Evolutionary conservation across 2,888 invertebrate genomes (phyloP), one percentile per base, ranked within the genome.

Genomic region (Acleris holmiana): DNA sequence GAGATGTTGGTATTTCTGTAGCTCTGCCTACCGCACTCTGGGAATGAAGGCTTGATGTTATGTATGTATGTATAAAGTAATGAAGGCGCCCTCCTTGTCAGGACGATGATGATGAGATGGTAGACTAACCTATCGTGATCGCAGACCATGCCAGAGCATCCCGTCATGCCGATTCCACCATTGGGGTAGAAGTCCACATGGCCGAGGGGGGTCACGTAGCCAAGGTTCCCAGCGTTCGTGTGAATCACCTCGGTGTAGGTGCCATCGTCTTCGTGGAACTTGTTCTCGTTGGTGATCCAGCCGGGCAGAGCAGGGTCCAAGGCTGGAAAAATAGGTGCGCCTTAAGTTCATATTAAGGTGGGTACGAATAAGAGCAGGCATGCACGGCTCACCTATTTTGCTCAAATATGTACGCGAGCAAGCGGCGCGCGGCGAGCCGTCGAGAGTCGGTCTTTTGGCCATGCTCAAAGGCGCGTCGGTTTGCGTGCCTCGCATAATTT

Each of bases 121-220:
- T 46, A 18, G 17, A 10, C 15, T 54, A 0, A 83, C 84, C 82
- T 77, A 0, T 69, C 62, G 67, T 83, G 83, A 48, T 78, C 77
- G 18, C 82, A 83, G 10, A 10, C 21, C 0, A 70, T 71, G 0
- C 68, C 64, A 2, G 55, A 15, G 29, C 83, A 84, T 0, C 84
- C 84, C 0, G 83, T 77, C 83, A 81, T 81, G 19, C 61, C 49
- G 0, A 70, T 48, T 0, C 84, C 84, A 0, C 83, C 82, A 48
- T 84, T 84, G 10, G 84, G 84, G n/a, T 84, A 84, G 70, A 84
- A 83, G 72, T 84, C 84, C 0, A 63, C 77, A 0, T 82, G 68
- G 0, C 76, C 84, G 4, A 85, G 61, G 0, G 77, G 53, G 0
- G 62, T 29, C 0, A 78, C 0, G 44, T 76, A 80, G 0, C 83